Evolutionary conservation across 2,113 vertebrate species (phyloP).

Genomic region (Hypomesus transpacificus): DNA sequence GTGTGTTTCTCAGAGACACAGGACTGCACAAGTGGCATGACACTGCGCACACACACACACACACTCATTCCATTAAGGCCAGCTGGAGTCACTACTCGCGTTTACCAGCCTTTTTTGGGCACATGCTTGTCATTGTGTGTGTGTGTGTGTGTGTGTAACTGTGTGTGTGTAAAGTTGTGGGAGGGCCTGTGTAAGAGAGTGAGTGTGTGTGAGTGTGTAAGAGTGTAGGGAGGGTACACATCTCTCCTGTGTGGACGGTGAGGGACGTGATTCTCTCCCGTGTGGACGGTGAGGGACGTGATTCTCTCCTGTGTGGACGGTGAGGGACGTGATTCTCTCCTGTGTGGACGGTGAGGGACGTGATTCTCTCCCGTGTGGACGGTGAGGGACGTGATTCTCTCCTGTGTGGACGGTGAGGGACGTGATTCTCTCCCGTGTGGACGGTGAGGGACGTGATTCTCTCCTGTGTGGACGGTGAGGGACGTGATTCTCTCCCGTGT

Average conservation of each 20-base stretch:
- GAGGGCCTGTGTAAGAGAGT: neutral
- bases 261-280: too few relatives aligned
- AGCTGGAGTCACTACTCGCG: constrained; percentile 48
- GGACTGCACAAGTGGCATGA: constrained; percentile 51
- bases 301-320: neutral
- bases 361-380: too few relatives aligned
- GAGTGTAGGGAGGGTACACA: neutral
- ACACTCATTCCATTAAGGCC: constrained; percentile 33
- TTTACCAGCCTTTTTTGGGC: constrained; percentile 69
- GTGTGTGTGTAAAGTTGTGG: too few relatives aligned
- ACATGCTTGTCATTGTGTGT: constrained; percentile 52
- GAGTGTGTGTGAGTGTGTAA: neutral
- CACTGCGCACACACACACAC: constrained; percentile 24
- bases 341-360: too few relatives aligned
- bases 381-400: too few relatives aligned
- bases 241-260: neutral
- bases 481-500: too few relatives aligned
- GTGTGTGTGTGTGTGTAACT: neutral
- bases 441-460: too few relatives aligned
- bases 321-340: too few relatives aligned
- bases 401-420: too few relatives aligned
- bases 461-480: too few relatives aligned
- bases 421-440: too few relatives aligned
- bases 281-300: too few relatives aligned
- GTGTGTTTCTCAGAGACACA: constrained; percentile 35